These are phyloP conservation scores for Neogale vison DNA, from an alignment of 2,113 vertebrate species.

Conservation along the genomic window DNA sequence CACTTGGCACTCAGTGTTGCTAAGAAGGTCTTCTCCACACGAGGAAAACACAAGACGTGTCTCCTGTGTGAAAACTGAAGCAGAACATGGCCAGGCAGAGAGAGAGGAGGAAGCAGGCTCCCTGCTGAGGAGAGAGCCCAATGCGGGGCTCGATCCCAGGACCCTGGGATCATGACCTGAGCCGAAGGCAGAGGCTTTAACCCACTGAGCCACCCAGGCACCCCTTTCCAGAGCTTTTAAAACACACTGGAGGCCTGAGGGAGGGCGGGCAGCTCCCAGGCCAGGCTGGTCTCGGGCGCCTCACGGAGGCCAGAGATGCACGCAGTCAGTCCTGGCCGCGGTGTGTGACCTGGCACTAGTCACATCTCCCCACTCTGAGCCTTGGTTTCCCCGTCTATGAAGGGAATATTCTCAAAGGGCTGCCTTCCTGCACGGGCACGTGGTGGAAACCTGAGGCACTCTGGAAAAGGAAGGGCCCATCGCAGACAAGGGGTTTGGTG, in stretches of 20 bases:
- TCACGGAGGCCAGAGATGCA: accelerated
- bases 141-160: no score
- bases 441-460: background rate
- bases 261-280: background rate
- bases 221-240: background rate
- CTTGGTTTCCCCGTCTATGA: background rate
- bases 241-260: background rate
- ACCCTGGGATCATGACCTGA: no score
- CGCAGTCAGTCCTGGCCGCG: background rate
- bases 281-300: no score
- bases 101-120: no score
- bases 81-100: background rate
- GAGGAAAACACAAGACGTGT: accelerated
- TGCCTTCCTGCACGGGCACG: background rate
- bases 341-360: background rate
- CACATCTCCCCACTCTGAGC: background rate
- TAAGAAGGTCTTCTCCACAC: background rate
- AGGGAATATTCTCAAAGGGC: accelerated
- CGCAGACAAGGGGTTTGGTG: background rate
- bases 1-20: background rate
- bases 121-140: no score
- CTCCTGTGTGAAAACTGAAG: background rate
- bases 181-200: no score
- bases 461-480: background rate
- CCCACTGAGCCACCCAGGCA: no score